These are phyloP conservation scores for Cavia porcellus DNA, from an alignment of 2,113 vertebrate species.

Conservation along the genomic window DNA sequence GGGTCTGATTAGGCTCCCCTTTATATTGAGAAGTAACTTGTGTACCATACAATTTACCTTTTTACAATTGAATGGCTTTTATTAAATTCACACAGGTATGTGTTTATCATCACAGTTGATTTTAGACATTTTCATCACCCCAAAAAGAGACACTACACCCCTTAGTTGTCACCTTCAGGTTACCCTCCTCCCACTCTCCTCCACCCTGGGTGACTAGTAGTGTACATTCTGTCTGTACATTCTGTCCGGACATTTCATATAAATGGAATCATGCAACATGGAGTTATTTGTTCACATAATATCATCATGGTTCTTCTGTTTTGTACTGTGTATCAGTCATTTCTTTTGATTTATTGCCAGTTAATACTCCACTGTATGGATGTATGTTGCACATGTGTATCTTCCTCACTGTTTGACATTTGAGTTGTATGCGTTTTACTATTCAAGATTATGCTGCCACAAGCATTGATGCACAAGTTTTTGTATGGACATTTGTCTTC, in stretches of 20 bases:
- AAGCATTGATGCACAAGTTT: background rate
- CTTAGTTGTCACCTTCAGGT: background rate
- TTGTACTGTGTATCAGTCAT: background rate
- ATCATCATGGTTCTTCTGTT: background rate
- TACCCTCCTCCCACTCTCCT: background rate
- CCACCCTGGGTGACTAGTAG: too few species aligned
- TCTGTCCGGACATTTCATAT: background rate
- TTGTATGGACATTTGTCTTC: background rate
- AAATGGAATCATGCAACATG: background rate
- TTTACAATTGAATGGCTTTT: background rate
- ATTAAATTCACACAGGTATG: background rate
- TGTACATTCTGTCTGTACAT: background rate
- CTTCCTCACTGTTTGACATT: background rate
- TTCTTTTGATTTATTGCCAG: background rate
- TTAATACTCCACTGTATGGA: background rate
- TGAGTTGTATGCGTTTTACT: background rate
- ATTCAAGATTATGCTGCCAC: fast-evolving
- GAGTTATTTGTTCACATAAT: background rate
- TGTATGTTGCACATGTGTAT: background rate
- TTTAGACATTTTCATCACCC: background rate
- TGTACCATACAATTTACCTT: background rate
- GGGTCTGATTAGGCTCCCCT: background rate
- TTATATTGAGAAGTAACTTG: background rate
- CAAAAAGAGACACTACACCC: background rate
- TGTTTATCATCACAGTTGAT: background rate